Evolutionary conservation across 2,888 invertebrate species (phyloP).

Genomic region (Acleris literana): DNA sequence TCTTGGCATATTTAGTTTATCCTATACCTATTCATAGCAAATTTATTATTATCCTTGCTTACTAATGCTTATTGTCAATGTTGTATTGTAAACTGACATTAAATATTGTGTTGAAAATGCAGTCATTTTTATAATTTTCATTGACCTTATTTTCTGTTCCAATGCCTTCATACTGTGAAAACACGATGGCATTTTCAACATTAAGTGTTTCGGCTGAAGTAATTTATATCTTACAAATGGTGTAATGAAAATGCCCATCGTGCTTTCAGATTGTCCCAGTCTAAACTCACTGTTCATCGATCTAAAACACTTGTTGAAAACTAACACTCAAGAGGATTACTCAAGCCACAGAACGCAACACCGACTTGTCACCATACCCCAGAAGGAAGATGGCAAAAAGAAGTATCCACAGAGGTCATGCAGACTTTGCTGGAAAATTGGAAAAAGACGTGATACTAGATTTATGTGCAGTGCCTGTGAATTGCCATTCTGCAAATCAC

Average conservation of each 20-base stretch:
- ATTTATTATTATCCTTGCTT: slow-evolving; percentile 44
- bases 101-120: slow-evolving; percentile 83
- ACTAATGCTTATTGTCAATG: slow-evolving; percentile 48
- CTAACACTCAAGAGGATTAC: slow-evolving; percentile 62
- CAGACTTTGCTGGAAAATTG: slow-evolving; percentile 78
- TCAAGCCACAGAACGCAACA: slow-evolving; percentile 66
- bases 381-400: slow-evolving; percentile 82
- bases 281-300: slow-evolving; percentile 79
- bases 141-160: slow-evolving; percentile 68
- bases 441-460: slow-evolving; percentile 75
- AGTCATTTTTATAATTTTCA: slow-evolving; percentile 73
- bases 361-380: slow-evolving; percentile 78
- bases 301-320: slow-evolving; percentile 74
- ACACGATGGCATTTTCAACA: slow-evolving; percentile 84
- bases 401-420: slow-evolving; percentile 82
- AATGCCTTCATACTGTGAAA: slow-evolving; percentile 72
- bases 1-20: slow-evolving; percentile 4
- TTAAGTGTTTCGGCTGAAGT: slow-evolving; percentile 48
- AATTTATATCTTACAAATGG: slow-evolving; percentile 47
- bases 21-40: slow-evolving; percentile 25
- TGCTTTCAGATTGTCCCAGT: slow-evolving; percentile 82
- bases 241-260: slow-evolving; percentile 81
- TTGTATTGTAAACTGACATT: slow-evolving; percentile 46
- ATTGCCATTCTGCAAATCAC: slow-evolving; percentile 78
- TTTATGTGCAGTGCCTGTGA: slow-evolving; percentile 80